Evolutionary conservation across 53 echinoderm and acorn worm species (phyloP), one percentile per base, ranked within the genome.

Genomic region (Mesocentrotus franciscanus): DNA sequence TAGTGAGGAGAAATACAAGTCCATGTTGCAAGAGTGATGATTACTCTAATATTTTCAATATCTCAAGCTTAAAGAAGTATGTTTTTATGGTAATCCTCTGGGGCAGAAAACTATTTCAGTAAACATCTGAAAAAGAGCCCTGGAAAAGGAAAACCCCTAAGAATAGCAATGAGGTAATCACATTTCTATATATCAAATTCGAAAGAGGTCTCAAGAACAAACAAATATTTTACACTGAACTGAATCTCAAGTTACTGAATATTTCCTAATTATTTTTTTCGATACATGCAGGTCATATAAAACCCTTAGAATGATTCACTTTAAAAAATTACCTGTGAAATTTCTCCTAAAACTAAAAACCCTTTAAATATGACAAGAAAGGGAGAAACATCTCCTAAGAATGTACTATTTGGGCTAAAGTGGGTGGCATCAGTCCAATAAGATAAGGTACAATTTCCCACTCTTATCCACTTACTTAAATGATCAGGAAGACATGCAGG

Each of bases 391-490:
- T 58, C 58, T 57, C n/a, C 4, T 27, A 24, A 58, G 29, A 58
- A n/a, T 11, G 11, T 9, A 30, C n/a, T 27, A n/a, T 57, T 87
- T 58, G 14, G 56, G 33, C 24, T 87, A 57, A 57, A 57, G 58
- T 57, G 87, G 87, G 87, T 87, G 87, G 87, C 87, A 87, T 87
- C 12, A 26, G 27, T 87, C 87, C 87, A 11, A 87, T 57, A 87
- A 87, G 87, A 87, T 87, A 87, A 58, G 59, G n/a, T 29, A n/a
- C 87, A 87, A 87, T 87, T 29, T 81, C 56, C 75, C 87, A 57
- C 58, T 13, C 58, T 87, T n/a, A 87, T 87, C 87, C 58, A 56
- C 87, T 87, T 29, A 87, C 57, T 87, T n/a, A 84, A 24, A 22
- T 42, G 84, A 76, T 81, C 81, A 39, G 81, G 42, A 39, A 81